Percentiles rank a stretch among this genome's conserved stretches.
Evolutionary conservation across 2,113 vertebrate genomes (phyloP).

Genomic region (Triplophysa rosa): DNA sequence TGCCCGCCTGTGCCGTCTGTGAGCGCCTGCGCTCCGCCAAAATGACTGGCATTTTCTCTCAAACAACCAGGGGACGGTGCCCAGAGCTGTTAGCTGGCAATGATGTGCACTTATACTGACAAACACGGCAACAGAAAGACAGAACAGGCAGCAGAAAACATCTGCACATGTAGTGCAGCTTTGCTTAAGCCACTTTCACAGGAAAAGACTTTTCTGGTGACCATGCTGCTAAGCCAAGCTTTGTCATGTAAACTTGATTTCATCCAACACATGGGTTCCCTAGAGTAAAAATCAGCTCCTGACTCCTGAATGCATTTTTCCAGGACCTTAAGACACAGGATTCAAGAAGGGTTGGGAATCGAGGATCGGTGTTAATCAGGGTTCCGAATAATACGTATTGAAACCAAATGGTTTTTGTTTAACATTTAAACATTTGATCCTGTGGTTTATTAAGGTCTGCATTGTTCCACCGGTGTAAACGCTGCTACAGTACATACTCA

Average conservation of each 20-base stretch:
- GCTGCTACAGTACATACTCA: too few species aligned
- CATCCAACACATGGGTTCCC: not conserved
- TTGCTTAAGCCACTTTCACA: slow-evolving; percentile 41
- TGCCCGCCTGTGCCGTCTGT: slow-evolving; percentile 95
- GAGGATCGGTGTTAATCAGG: not conserved
- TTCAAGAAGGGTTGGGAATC: not conserved
- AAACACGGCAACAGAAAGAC: slow-evolving; percentile 34
- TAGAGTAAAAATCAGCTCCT: not conserved
- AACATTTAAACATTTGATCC: too few species aligned
- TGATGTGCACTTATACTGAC: slow-evolving; percentile 74
- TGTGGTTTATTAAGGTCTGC: too few species aligned
- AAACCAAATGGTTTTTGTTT: too few species aligned
- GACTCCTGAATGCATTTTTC: not conserved
- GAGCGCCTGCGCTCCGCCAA: slow-evolving; percentile 84
- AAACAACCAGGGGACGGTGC: slow-evolving; percentile 75
- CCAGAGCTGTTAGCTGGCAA: slow-evolving; percentile 77
- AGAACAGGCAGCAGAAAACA: slow-evolving; percentile 66
- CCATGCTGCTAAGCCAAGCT: slow-evolving; percentile 17
- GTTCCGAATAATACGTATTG: too few species aligned
- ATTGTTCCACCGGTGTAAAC: too few species aligned
- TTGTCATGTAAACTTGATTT: slow-evolving; percentile 29
- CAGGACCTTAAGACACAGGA: not conserved
- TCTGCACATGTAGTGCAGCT: slow-evolving; percentile 68
- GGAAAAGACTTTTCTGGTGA: slow-evolving; percentile 21
- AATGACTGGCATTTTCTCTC: slow-evolving; percentile 95